Base-by-base conservation (phyloP, 1,140 invertebrate genomes). In the Physella acuta region DNA sequence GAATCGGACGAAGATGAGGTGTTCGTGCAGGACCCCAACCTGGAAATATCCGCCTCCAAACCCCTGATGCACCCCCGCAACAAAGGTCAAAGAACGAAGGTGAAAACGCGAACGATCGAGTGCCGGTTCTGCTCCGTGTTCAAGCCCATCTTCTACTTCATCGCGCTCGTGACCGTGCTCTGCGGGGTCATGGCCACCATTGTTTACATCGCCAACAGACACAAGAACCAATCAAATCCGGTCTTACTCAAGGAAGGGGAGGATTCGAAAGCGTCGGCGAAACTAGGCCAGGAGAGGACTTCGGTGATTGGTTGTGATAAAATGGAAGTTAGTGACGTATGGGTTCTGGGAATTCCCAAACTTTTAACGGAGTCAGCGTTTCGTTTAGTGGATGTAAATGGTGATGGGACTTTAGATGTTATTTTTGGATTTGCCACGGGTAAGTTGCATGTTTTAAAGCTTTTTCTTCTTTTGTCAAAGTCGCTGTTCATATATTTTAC, bases 401-500 rank as follows among this genome's bases (percentile, higher is more conserved):
- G 84, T 11, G 92, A 94, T 86, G 89, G 87, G 34, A 77, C 92
- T 28, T 85, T 89, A 37, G 93, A 94, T 84, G 87, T 94, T 44
- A 88, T 94, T 61, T 86, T 94, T 56, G 92, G 92, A 72, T 94
- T 91, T 82, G 91, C 90, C 55, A 92, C 92, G 84, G 91, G 91
- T 92, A 85, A 74, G 76, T 66, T n/a, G n/a, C n/a, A n/a, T n/a
- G n/a, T n/a, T n/a, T n/a, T n/a, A n/a, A n/a, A n/a, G n/a, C n/a
- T n/a, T n/a, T n/a, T n/a, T n/a, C n/a, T n/a, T n/a, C n/a, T n/a
- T n/a, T n/a, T n/a, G n/a, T n/a, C n/a, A n/a, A n/a, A n/a, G n/a
- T n/a, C n/a, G n/a, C n/a, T n/a, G n/a, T n/a, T n/a, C n/a, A n/a
- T n/a, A n/a, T n/a, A n/a, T n/a, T n/a, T n/a, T n/a, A n/a, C n/a